Base-by-base conservation (phyloP, 2,113 vertebrate genomes). In the Rhea americana region DNA sequence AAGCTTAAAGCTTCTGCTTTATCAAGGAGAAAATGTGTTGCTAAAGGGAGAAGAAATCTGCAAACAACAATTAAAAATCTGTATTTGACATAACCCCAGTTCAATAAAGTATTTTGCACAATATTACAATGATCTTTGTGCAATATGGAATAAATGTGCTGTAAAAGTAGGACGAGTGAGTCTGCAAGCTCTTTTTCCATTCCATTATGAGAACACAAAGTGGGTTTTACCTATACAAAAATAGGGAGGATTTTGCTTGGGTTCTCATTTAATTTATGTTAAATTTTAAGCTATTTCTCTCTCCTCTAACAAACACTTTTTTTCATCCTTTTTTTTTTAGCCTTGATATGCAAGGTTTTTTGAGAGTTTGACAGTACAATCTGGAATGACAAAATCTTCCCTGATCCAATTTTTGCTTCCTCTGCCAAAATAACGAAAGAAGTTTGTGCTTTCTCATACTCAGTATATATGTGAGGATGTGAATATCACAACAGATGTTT, bases 91-190 rank as follows among this genome's bases (percentile, higher is more conserved):
- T 67, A 95, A 67, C 28, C 50, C 77, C 66, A 74, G 67, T 76
- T 93, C 55, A 86, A 32, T 53, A 26, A 85, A 78, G 37, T 65
- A 75, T 65, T 96, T 95, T 92, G 26, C 14, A 74, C 50, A 91
- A 81, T 70, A 58, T 47, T 63, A 45, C 41, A 85, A n/a, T 61
- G 67, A 85, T 92, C 63, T 50, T 70, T 75, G 9, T 53, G 55
- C 67, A 88, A 85, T 37, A 56, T 3, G 58, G 35, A 30, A 78
- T 43, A 85, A 93, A 77, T 77, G 14, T 80, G 86, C 58, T 85
- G 26, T n/a, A 73, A 68, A 97, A 96, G 63, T 88, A 93, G 88
- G 89, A 67, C 39, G 53, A 92, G 15, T 68, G 61, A 88, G 48
- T 47, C 58, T 85, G 62, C 18, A 74, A 35, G 62, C 24, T 73